Percentiles rank a stretch among this genome's conserved stretches.
Evolutionary conservation across 2,888 invertebrate genomes (phyloP).

Genomic region (Ochropleura leucogaster): DNA sequence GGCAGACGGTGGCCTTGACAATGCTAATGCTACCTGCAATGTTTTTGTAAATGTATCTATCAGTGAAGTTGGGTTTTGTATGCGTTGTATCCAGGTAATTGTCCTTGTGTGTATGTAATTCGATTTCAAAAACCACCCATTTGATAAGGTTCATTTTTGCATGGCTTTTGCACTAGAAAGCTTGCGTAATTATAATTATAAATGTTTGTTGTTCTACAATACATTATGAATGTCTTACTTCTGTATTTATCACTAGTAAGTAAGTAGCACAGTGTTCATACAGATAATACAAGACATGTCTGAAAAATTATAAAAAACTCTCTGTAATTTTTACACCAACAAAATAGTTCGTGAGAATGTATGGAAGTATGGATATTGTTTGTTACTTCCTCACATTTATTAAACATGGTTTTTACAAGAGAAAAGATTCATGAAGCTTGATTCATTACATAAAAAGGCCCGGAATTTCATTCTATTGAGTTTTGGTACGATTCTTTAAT

Average conservation of each 20-base stretch:
- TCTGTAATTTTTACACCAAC: too few species aligned
- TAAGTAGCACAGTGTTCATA: too few species aligned
- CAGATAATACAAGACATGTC: too few species aligned
- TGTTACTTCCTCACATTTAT: too few species aligned
- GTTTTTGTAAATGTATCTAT: slow-evolving; percentile 12
- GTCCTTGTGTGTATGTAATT: not conserved
- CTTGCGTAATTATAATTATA: not conserved
- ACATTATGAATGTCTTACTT: not conserved
- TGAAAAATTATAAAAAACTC: too few species aligned
- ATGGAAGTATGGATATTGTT: too few species aligned
- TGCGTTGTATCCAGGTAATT: not conserved
- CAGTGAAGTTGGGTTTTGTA: not conserved
- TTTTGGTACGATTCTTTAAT: not conserved
- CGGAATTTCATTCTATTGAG: not conserved
- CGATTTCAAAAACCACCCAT: not conserved
- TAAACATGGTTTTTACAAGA: not conserved
- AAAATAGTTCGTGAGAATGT: too few species aligned
- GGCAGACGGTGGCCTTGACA: too few species aligned
- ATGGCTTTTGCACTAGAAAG: not conserved
- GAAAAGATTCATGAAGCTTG: not conserved
- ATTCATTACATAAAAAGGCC: not conserved
- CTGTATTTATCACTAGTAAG: not conserved
- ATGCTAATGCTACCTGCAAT: not conserved
- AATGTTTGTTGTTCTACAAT: not conserved
- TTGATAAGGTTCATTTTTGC: slow-evolving; percentile 1